Conservation (phyloP, 1,140 invertebrate species). For the Brachionus manjavacas region DNA sequence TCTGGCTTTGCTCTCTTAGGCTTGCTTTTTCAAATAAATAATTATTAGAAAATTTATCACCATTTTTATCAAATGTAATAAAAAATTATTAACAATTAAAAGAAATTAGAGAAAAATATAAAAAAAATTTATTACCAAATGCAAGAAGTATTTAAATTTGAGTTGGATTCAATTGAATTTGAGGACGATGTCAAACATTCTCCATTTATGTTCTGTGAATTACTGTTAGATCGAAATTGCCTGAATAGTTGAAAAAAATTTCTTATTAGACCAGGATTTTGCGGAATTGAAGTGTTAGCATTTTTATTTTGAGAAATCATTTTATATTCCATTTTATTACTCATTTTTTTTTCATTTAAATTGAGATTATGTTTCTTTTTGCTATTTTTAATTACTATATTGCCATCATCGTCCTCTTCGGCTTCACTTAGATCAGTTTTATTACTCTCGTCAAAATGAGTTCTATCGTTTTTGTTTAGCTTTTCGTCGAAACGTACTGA, state of each 20-base stretch:
- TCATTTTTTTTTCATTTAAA: background rate
- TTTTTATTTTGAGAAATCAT: background rate
- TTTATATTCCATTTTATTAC: background rate
- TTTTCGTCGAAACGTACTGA: constrained; percentile 13
- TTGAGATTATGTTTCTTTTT: background rate
- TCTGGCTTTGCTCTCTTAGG: background rate
- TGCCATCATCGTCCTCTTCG: background rate
- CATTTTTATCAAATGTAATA: background rate
- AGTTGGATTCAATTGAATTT: constrained; percentile 4
- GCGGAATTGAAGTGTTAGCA: background rate
- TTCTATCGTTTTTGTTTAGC: background rate
- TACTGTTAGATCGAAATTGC: background rate
- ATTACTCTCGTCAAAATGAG: background rate
- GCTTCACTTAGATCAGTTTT: background rate
- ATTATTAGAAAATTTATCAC: background rate
- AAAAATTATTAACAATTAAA: background rate
- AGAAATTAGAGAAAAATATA: background rate
- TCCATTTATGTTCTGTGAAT: background rate
- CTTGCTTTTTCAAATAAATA: background rate
- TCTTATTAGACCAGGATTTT: background rate
- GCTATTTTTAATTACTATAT: background rate
- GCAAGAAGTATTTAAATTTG: background rate
- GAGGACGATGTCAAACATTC: background rate
- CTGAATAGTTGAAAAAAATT: constrained; percentile 3
- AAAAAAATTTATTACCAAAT: background rate